Conservation (phyloP, 1,140 invertebrate species). For the Achatina immaculata region DNA sequence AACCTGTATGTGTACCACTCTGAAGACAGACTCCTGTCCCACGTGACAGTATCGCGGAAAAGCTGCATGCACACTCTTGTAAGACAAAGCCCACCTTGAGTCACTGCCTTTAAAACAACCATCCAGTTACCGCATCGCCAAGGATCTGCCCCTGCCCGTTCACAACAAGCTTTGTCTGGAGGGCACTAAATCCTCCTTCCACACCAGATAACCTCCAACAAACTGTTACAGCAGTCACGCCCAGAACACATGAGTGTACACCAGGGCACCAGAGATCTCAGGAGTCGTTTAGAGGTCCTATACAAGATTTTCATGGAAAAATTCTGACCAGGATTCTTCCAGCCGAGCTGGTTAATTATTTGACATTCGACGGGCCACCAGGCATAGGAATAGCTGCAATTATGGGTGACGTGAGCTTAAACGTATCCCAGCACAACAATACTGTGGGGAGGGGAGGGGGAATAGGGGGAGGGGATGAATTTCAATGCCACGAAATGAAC, state of each 20-base stretch:
- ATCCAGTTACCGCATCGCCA: no score
- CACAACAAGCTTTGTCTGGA: no score
- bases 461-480: neutral
- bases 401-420: neutral
- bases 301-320: neutral
- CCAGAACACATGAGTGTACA: neutral
- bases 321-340: neutral
- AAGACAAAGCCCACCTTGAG: no score
- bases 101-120: no score
- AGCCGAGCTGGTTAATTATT: conserved; percentile 14
- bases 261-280: neutral
- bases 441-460: neutral
- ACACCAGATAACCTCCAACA: neutral
- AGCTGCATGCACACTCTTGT: no score
- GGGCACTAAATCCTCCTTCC: neutral
- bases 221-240: neutral
- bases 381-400: conserved; percentile 18
- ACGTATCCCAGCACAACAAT: neutral
- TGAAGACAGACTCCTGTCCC: no score
- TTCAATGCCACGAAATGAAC: neutral
- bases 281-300: neutral
- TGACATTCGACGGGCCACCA: neutral
- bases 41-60: no score
- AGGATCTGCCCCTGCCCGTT: no score
- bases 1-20: no score